Percentiles rank a stretch among this genome's conserved stretches.
These are phyloP conservation scores for Callyntrura guangdongensis DNA, from an alignment of 2,888 invertebrate species.

Conservation along the genomic window DNA sequence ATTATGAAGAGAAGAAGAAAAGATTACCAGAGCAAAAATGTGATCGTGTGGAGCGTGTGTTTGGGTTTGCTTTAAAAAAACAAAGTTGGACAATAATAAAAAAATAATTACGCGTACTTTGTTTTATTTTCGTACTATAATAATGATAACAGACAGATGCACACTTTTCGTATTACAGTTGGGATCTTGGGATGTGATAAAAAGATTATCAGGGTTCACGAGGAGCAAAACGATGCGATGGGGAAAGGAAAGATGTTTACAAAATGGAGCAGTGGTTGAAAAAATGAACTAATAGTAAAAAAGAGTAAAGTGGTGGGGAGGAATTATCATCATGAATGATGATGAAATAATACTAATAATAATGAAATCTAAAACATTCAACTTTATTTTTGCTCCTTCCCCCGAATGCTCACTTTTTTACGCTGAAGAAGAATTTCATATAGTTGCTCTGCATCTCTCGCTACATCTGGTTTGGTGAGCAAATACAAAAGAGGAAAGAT, in stretches of 20 bases:
- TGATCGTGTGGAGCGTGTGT: constrained; percentile 44
- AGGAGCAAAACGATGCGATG: constrained; percentile 2
- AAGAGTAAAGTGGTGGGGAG: not conserved
- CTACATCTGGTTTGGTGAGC: constrained; percentile 49
- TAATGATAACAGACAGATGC: not conserved
- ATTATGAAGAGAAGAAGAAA: not conserved
- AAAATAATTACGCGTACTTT: not conserved
- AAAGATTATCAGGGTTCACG: constrained; percentile 40
- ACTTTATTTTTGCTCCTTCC: not conserved
- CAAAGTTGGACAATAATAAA: not conserved
- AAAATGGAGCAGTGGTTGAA: constrained; percentile 13
- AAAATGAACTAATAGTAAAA: not conserved
- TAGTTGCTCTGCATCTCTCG: not conserved
- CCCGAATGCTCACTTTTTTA: not conserved
- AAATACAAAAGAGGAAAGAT: constrained; percentile 50
- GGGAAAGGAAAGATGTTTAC: not conserved
- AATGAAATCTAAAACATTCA: not conserved
- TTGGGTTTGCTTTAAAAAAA: not conserved
- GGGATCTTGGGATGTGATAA: constrained; percentile 16
- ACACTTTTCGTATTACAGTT: constrained; percentile 6
- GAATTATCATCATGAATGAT: constrained; percentile 1
- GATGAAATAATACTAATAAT: constrained; percentile 45
- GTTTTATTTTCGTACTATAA: constrained; percentile 11
- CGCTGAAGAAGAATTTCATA: not conserved
- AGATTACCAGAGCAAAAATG: constrained; percentile 15